Base-by-base conservation (phyloP, 2,113 vertebrate genomes). In the Thamnophis sirtalis region DNA sequence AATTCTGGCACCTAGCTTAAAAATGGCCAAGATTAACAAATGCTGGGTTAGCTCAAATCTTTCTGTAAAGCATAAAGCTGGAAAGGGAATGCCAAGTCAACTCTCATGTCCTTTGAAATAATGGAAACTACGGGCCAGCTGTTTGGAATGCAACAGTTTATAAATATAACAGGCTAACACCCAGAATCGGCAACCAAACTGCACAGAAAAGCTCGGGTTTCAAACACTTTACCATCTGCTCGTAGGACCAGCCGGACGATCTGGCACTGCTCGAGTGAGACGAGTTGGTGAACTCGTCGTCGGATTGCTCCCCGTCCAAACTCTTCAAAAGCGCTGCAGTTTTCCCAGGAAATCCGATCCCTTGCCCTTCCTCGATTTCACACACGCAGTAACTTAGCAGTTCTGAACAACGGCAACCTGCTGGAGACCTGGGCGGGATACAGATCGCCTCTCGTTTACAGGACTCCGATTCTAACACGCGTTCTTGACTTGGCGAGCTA, bases 301-400 rank as follows among this genome's bases (percentile, higher is more conserved):
- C 54, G 0, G 49, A 89, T 15, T 53, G n/a, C 26, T 92, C 87
- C 5, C 91, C 48, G 50, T 87, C 93, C 84, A 84, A 85, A 21
- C 21, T 49, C 48, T 84, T 87, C 51, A 38, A 88, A 87, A 84
- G 19, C 3, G 48, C 15, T 24, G 24, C 4, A 24, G n/a, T 48
- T 80, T 21, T 8, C 3, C 53, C 21, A 33, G 93, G 49, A 48
- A 56, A 55, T 50, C 88, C 92, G 17, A 85, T 89, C 49, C 22
- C 84, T 24, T 89, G 92, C 68, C 93, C 88, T 63, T 90, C 88
- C 26, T 49, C 49, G 38, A 92, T 60, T 87, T 93, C 91, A 1
- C 89, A 43, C n/a, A 15, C 21, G 33, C 89, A 90, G 60, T 60
- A 60, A 48, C 21, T 56, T 19, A 15, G 48, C 28, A 87, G 51